Evolutionary conservation across 1,140 invertebrate species (phyloP).

Genomic region (Temnothorax curvispinosus): DNA sequence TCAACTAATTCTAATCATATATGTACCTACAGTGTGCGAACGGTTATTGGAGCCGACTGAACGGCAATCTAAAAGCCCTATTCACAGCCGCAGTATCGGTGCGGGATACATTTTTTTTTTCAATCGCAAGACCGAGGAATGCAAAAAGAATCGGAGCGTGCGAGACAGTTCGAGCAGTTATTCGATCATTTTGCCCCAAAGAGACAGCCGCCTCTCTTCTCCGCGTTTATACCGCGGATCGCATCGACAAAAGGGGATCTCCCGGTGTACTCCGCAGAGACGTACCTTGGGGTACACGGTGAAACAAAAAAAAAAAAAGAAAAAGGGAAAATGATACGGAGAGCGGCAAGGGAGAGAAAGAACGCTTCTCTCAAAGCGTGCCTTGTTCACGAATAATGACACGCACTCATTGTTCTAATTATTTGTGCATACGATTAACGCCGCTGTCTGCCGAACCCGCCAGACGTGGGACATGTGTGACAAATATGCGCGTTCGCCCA

Average conservation of each 20-base stretch:
- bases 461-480: conserved; percentile 72
- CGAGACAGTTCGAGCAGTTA: conserved; percentile 60
- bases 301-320: conserved; percentile 56
- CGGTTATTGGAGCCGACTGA: not conserved
- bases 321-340: conserved; percentile 39
- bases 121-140: conserved; percentile 54
- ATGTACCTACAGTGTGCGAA: not conserved
- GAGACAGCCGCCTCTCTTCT: conserved; percentile 46
- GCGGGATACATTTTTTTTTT: conserved; percentile 11
- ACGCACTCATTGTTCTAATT: conserved; percentile 85
- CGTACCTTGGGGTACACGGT: conserved; percentile 34
- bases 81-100: not conserved
- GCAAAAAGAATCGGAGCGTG: conserved; percentile 65
- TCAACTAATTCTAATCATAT: not conserved
- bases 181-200: conserved; percentile 62
- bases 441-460: conserved; percentile 75
- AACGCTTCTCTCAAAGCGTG: conserved; percentile 79
- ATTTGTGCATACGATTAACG: conserved; percentile 85
- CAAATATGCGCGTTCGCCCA: conserved; percentile 67
- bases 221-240: conserved; percentile 64
- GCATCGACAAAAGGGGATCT: conserved; percentile 74
- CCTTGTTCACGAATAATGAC: conserved; percentile 83
- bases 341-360: conserved; percentile 39
- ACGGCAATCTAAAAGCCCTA: not conserved
- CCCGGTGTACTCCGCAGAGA: conserved; percentile 25